These are phyloP conservation scores for Kryphioiulus occultus DNA, from an alignment of 2,888 invertebrate genomes.

Conservation along the genomic window DNA sequence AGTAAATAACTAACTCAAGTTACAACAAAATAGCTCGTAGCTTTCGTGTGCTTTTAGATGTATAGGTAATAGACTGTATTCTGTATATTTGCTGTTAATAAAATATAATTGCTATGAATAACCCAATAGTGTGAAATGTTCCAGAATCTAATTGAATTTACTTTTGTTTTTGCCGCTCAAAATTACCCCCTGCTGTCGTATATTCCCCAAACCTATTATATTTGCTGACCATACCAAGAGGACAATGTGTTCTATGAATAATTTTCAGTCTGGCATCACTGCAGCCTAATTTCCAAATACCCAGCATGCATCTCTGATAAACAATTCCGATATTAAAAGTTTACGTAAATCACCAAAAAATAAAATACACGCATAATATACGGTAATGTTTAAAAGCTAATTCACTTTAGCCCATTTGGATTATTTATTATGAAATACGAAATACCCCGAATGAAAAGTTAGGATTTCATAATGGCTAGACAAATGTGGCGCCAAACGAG, in stretches of 20 bases:
- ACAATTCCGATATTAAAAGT: neutral
- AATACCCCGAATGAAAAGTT: no score
- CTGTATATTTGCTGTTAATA: no score
- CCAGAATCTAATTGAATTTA: no score
- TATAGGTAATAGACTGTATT: neutral
- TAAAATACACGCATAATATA: neutral
- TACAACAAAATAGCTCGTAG: neutral
- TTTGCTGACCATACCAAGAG: no score
- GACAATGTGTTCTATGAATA: no score
- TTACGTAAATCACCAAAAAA: neutral
- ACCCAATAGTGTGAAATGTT: no score
- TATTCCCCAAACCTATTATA: no score
- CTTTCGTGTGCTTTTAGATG: neutral
- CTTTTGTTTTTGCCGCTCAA: no score
- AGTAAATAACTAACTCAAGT: neutral
- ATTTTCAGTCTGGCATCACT: no score
- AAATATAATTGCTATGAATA: no score
- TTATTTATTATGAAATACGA: neutral
- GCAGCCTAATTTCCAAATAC: neutral
- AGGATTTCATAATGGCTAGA: neutral
- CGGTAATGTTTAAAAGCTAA: neutral
- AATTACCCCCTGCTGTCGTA: no score
- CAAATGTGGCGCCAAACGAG: constrained; percentile 31
- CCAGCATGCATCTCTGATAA: neutral
- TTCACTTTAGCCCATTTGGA: neutral